Percentiles rank a stretch among this genome's conserved stretches.
These are phyloP conservation scores for Latrodectus geometricus DNA, from an alignment of 1,140 invertebrate genomes.

Conservation along the genomic window DNA sequence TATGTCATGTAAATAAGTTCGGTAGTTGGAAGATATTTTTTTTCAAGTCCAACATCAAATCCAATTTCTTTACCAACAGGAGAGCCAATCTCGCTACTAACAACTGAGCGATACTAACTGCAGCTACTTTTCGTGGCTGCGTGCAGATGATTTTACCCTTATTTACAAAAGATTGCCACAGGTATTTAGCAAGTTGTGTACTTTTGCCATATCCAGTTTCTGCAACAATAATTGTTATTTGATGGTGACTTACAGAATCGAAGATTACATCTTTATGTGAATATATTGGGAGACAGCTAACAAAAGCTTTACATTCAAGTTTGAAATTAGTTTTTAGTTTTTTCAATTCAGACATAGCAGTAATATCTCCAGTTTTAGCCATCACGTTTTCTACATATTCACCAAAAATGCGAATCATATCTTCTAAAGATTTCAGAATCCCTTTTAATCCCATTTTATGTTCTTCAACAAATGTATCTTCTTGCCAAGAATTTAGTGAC, in stretches of 20 bases:
- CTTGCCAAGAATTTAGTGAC: neutral
- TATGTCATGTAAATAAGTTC: slow-evolving; percentile 96
- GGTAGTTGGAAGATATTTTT: slow-evolving; percentile 86
- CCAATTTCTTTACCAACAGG: slow-evolving; percentile 87
- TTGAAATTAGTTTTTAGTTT: slow-evolving; percentile 27
- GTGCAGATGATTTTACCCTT: slow-evolving; percentile 85
- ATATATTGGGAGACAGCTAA: slow-evolving; percentile 86
- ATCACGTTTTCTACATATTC: neutral
- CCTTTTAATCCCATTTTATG: slow-evolving; percentile 1
- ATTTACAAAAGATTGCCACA: slow-evolving; percentile 84
- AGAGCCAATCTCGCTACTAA: slow-evolving; percentile 88
- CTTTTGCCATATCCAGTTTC: slow-evolving; percentile 96
- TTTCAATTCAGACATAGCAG: neutral
- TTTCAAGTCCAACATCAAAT: slow-evolving; percentile 98
- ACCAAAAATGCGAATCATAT: neutral
- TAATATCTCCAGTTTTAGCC: neutral
- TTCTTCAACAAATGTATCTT: neutral
- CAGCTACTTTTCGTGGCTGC: slow-evolving; percentile 94
- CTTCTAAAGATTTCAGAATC: neutral
- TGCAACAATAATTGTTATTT: slow-evolving; percentile 77
- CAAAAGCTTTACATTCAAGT: slow-evolving; percentile 68
- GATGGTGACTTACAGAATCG: slow-evolving; percentile 77
- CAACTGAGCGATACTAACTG: slow-evolving; percentile 92
- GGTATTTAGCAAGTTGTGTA: slow-evolving; percentile 92
- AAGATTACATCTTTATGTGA: slow-evolving; percentile 82